Evolutionary conservation across 2,797 vertebrate species (phyloP).

Genomic region (Betta splendens): DNA sequence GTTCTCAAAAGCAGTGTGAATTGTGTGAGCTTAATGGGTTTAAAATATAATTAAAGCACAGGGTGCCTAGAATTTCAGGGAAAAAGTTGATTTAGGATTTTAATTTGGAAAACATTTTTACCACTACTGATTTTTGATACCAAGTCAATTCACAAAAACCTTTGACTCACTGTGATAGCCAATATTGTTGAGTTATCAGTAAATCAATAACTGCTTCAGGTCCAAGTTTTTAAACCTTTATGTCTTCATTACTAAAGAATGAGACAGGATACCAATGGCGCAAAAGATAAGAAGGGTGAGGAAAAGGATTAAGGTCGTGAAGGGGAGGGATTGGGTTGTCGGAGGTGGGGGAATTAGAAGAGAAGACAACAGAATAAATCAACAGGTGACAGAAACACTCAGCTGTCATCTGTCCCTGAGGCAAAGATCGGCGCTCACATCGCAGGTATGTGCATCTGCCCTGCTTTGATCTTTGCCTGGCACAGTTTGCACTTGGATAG

Average conservation of each 20-base stretch:
- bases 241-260: slow-evolving; percentile 41
- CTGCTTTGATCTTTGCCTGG: slow-evolving; percentile 82
- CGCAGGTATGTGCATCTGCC: slow-evolving; percentile 82
- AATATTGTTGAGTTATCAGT: slow-evolving; percentile 16
- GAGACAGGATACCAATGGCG: slow-evolving; percentile 22
- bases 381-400: slow-evolving; percentile 81
- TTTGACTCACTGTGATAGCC: not conserved
- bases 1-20: too few relatives aligned
- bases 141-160: not conserved
- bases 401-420: slow-evolving; percentile 81
- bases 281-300: slow-evolving; percentile 28
- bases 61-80: too few relatives aligned
- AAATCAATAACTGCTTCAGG: slow-evolving; percentile 48
- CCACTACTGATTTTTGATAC: not conserved
- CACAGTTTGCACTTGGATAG: slow-evolving; percentile 66
- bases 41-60: too few relatives aligned
- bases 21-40: too few relatives aligned
- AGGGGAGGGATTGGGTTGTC: slow-evolving; percentile 18
- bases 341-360: slow-evolving; percentile 33
- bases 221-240: slow-evolving; percentile 11
- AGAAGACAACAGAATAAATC: slow-evolving; percentile 77
- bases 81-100: too few relatives aligned
- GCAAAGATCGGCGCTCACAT: slow-evolving; percentile 76
- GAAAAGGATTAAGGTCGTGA: slow-evolving; percentile 41
- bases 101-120: too few relatives aligned